phyloP scores from a whole-genome alignment of 2,797 vertebrate species.

The Nyctalus aviator region DNA sequence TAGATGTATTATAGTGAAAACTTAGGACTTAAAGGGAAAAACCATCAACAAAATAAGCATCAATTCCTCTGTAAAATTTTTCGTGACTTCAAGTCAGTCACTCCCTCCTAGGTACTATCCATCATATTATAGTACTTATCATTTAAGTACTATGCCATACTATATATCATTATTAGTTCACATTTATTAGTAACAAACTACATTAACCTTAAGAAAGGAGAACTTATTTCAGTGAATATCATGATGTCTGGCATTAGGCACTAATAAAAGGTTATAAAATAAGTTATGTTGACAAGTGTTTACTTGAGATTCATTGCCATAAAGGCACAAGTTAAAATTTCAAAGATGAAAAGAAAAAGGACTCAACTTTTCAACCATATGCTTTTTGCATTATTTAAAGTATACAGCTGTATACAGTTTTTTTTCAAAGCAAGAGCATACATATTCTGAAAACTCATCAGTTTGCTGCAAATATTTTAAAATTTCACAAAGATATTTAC shows the following conservation, averaged over 20 bases:
- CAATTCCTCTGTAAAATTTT: neutral
- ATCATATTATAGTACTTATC: neutral
- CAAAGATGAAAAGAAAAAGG: constrained; percentile 47
- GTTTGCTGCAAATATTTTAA: constrained; percentile 44
- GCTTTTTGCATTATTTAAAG: constrained; percentile 51
- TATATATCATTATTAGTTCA: constrained; percentile 18
- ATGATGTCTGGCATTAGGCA: neutral
- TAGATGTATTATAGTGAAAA: constrained; percentile 7
- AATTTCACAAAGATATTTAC: constrained; percentile 85
- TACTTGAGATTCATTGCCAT: constrained; percentile 36
- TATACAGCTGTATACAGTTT: neutral
- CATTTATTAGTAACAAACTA: neutral
- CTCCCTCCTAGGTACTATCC: neutral
- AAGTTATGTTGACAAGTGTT: neutral
- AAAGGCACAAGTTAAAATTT: constrained; percentile 52
- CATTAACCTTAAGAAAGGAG: neutral
- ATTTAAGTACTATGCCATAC: neutral
- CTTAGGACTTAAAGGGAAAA: constrained; percentile 16
- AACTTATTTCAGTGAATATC: neutral
- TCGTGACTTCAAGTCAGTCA: constrained; percentile 31
- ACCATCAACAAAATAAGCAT: neutral
- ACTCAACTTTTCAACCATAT: neutral
- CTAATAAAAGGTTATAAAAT: constrained; percentile 19
- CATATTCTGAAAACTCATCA: constrained; percentile 5
- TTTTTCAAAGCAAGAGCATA: constrained; percentile 43